These are phyloP conservation scores for Clarias magur DNA, from an alignment of 2,113 vertebrate species.

Conservation along the genomic window DNA sequence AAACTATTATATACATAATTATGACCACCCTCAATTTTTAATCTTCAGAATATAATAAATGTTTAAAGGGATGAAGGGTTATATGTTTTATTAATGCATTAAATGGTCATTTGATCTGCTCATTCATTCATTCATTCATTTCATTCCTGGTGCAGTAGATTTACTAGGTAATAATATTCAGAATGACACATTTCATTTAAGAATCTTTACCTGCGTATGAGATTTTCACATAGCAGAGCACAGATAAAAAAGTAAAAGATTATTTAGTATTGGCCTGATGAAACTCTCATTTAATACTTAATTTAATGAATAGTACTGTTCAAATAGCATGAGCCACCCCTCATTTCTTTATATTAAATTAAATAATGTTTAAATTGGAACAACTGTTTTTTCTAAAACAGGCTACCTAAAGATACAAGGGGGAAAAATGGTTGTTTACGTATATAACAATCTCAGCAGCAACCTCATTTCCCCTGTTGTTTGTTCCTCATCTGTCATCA, in stretches of 20 bases:
- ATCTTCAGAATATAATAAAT: slow-evolving; percentile 51
- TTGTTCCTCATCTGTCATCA: no score
- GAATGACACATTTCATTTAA: not conserved
- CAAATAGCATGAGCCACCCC: no score
- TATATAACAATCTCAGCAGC: no score
- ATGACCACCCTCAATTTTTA: slow-evolving; percentile 28
- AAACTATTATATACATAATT: slow-evolving; percentile 16
- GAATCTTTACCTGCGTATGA: not conserved
- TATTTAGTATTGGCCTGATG: not conserved
- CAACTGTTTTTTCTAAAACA: no score
- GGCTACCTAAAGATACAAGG: no score
- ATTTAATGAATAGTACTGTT: not conserved
- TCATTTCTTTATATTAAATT: no score
- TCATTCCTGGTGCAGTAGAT: not conserved
- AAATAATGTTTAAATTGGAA: no score
- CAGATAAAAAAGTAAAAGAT: not conserved
- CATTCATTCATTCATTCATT: not conserved
- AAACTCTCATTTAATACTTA: not conserved
- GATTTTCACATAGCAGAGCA: not conserved
- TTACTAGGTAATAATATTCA: not conserved
- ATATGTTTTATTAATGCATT: slow-evolving; percentile 18
- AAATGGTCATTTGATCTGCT: not conserved
- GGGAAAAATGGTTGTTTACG: no score
- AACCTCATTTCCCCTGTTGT: no score
- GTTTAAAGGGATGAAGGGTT: slow-evolving; percentile 43